These are phyloP conservation scores for Sitta carolinensis DNA, from an alignment of 2,797 vertebrate species.

Conservation along the genomic window DNA sequence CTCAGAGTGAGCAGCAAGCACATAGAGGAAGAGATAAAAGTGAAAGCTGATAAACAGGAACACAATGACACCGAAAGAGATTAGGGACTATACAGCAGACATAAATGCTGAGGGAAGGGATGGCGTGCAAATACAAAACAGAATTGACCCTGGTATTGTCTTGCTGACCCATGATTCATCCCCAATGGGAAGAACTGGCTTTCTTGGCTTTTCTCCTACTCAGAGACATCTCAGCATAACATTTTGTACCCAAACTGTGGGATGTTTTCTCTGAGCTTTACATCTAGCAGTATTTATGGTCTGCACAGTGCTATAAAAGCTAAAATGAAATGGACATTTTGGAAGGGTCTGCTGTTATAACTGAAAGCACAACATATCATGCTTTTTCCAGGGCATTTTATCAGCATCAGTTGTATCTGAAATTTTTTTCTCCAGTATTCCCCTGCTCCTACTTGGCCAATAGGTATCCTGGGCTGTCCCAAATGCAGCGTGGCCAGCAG, in stretches of 20 bases:
- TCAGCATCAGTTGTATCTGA: not conserved
- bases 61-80: not conserved
- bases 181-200: not conserved
- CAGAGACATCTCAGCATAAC: not conserved
- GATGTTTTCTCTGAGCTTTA: not conserved
- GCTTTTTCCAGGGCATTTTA: not conserved
- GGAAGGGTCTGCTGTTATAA: not conserved
- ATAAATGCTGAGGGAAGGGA: not conserved
- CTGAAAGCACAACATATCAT: conserved; percentile 6
- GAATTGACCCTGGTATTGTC: not conserved
- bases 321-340: not conserved
- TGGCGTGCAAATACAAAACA: not conserved
- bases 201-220: not conserved
- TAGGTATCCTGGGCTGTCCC: not conserved
- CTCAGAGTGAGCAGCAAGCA: not conserved
- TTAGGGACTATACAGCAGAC: not conserved
- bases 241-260: not conserved
- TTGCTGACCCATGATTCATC: not conserved
- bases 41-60: conserved; percentile 17
- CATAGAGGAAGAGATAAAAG: not conserved
- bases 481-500: not conserved
- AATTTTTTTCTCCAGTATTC: not conserved
- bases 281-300: not conserved
- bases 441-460: not conserved
- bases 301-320: not conserved